These are phyloP conservation scores for Gymnoscopelus microlampas DNA, from an alignment of 2,797 vertebrate species.

Conservation along the genomic window DNA sequence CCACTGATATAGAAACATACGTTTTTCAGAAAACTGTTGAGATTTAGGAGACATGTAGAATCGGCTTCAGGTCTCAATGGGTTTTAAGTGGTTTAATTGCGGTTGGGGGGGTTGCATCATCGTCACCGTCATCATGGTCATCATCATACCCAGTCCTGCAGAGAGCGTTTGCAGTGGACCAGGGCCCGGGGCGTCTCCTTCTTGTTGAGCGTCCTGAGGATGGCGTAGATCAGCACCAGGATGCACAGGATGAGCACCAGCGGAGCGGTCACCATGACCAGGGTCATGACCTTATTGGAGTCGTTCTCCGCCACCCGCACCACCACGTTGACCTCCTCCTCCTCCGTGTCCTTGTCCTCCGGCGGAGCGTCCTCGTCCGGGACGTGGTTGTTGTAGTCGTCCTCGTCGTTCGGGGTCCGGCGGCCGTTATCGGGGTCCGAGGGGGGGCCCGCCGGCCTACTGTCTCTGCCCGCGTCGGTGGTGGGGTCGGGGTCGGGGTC, in stretches of 20 bases:
- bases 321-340: slow-evolving; percentile 86
- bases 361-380: slow-evolving; percentile 30
- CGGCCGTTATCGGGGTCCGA: too few species aligned
- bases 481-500: slow-evolving; percentile 25
- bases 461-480: not conserved
- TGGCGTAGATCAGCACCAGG: slow-evolving; percentile 87
- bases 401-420: too few species aligned
- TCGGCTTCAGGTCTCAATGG: too few species aligned
- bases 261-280: slow-evolving; percentile 90
- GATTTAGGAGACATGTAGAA: too few species aligned
- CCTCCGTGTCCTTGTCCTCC: slow-evolving; percentile 29
- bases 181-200: slow-evolving; percentile 91
- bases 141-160: slow-evolving; percentile 97
- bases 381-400: too few species aligned
- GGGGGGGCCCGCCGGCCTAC: too few species aligned
- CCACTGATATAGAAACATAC: too few species aligned
- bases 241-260: slow-evolving; percentile 91
- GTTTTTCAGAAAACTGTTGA: too few species aligned
- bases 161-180: slow-evolving; percentile 95
- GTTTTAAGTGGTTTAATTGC: too few species aligned
- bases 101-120: too few species aligned
- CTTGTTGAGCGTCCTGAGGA: slow-evolving; percentile 93
- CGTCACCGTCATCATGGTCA: not conserved
- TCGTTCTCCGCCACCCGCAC: slow-evolving; percentile 88
- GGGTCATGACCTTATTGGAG: slow-evolving; percentile 86